phyloP scores from a whole-genome alignment of 2,888 invertebrate species.

The Meteorus cinctellus region DNA sequence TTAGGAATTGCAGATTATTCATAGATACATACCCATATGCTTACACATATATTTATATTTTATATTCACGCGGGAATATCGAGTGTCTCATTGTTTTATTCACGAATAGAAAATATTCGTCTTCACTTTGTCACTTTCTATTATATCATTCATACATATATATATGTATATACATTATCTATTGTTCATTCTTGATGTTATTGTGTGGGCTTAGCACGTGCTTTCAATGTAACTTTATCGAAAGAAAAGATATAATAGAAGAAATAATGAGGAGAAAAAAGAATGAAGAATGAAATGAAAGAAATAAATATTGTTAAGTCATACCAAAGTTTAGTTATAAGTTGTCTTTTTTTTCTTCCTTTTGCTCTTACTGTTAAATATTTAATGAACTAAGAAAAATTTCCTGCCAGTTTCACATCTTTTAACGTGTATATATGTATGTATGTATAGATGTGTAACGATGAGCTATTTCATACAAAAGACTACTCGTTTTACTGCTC shows the following conservation, averaged over 20 bases:
- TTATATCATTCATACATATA: not conserved
- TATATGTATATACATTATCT: constrained; percentile 1
- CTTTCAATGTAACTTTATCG: constrained; percentile 4
- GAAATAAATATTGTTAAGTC: not conserved
- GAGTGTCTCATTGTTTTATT: constrained; percentile 29
- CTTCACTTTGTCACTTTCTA: constrained; percentile 27
- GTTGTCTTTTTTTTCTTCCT: not conserved
- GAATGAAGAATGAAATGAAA: not conserved
- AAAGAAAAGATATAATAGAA: not conserved
- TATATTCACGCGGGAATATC: constrained; percentile 8
- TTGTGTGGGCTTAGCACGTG: constrained; percentile 15
- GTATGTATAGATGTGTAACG: not conserved
- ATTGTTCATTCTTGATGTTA: constrained; percentile 16
- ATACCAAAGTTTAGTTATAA: not conserved
- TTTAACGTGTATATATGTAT: not conserved
- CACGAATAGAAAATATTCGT: constrained; percentile 28
- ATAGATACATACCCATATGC: not conserved
- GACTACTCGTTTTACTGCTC: constrained; percentile 59
- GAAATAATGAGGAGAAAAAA: not conserved
- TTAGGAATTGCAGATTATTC: constrained; percentile 13
- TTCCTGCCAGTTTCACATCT: not conserved
- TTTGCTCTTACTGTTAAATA: not conserved
- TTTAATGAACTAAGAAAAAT: constrained; percentile 1
- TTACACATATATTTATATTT: constrained; percentile 19
- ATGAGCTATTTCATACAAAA: constrained; percentile 38